phyloP scores from a whole-genome alignment of 1,140 invertebrate genomes.

The Calycopis cecrops region DNA sequence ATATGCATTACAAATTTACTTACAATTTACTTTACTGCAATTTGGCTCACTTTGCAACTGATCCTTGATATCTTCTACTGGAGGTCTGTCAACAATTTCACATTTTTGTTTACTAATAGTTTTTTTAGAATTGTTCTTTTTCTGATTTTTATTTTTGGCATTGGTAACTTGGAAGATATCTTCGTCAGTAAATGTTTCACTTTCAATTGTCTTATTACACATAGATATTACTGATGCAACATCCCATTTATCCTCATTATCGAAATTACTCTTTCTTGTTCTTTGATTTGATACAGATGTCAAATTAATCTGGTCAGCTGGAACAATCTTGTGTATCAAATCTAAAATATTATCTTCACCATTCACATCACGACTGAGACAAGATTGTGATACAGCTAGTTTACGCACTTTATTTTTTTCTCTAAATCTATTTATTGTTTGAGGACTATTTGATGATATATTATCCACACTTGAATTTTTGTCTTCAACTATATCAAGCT shows the following conservation, averaged over 20 bases:
- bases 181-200: constrained; percentile 62
- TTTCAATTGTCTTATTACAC: constrained; percentile 41
- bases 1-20: too few relatives aligned
- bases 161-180: constrained; percentile 45
- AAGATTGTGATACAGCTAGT: constrained; percentile 51
- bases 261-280: constrained; percentile 26
- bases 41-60: neutral
- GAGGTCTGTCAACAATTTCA: neutral
- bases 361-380: constrained; percentile 46
- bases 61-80: neutral
- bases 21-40: neutral
- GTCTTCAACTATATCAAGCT: constrained; percentile 51
- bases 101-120: constrained; percentile 4
- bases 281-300: constrained; percentile 39
- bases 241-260: constrained; percentile 50
- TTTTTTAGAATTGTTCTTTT: constrained; percentile 12
- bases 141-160: constrained; percentile 23
- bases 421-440: constrained; percentile 35
- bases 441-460: constrained; percentile 39
- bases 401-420: constrained; percentile 60
- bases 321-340: constrained; percentile 63
- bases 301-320: constrained; percentile 46
- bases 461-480: constrained; percentile 40
- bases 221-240: constrained; percentile 46
- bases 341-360: constrained; percentile 52